Base-by-base conservation (phyloP, 2,113 vertebrate species). In the Nematolebias whitei region DNA sequence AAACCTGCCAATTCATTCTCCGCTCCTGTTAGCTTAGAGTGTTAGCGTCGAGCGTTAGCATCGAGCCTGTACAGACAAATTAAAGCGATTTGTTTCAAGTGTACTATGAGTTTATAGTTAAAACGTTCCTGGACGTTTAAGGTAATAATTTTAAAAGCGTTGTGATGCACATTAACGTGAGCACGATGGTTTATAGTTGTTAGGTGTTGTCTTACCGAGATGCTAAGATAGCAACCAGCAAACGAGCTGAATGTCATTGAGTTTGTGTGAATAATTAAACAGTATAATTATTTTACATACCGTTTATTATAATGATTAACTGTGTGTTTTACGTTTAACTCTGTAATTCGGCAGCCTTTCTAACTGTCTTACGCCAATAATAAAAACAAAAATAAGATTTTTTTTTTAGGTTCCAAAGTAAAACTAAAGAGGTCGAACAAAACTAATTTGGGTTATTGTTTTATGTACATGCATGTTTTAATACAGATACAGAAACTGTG, bases 1-100 rank as follows among this genome's bases (percentile, higher is more conserved):
- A 89, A 90, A 89, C 65, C 32, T 91, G 90, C 85, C 83, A 73
- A 86, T 93, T 92, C 91, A 92, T 91, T 89, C 83, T 79, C 35
- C 1, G 19, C 83, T 75, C 44, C 50, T 85, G 88, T 88, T 82
- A 74, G 65, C 32, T 35, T 9, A 35, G 5, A 35, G 32, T 56
- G 12, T 87, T 83, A 85, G 89, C 80, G 26, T 35, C 1, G 0
- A 16, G 32, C 60, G 12, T 87, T 83, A 85, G 89, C 80, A 32
- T 35, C 1, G 0, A 16, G 20, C 11, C 26, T 22, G 24, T 12
- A 22, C n/a, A 13, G 39, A 45, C 44, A 5, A 15, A 26, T 14
- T 35, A 35, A 4, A 0, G 0, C 0, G 0, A 10, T 22, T 29
- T 16, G 0, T 39, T 49, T 23, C 0, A 49, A 19, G 13, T 22